Evolutionary conservation across 2,888 invertebrate genomes (phyloP).

Genomic region (Brachynemurus nebulosus): DNA sequence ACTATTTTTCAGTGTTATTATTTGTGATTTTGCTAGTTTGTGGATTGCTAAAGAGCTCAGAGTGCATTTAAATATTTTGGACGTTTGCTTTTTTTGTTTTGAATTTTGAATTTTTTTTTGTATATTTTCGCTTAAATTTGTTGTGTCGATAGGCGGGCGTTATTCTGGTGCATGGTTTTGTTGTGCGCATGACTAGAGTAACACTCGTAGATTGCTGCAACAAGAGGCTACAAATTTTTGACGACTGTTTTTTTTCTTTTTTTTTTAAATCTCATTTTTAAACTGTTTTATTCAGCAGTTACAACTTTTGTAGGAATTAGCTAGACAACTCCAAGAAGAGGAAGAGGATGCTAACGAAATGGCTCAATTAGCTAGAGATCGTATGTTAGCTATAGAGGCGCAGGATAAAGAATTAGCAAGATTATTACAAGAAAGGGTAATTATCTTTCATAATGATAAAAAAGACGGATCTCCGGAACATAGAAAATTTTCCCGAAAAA

Average conservation of each 20-base stretch:
- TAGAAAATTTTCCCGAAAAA: not conserved
- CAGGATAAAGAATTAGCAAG: constrained; percentile 67
- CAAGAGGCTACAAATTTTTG: not conserved
- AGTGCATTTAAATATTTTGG: not conserved
- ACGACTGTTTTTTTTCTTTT: not conserved
- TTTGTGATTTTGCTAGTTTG: not conserved
- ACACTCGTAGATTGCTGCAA: constrained; percentile 29
- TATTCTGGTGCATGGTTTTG: constrained; percentile 26
- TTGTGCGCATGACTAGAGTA: constrained; percentile 31
- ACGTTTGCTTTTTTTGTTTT: not conserved
- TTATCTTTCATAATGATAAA: constrained; percentile 5
- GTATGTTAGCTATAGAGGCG: constrained; percentile 60
- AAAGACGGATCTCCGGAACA: not conserved
- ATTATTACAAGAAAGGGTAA: constrained; percentile 52
- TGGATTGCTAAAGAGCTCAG: not conserved
- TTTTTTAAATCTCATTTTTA: not conserved
- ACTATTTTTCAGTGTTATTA: too few species aligned
- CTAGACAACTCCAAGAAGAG: constrained; percentile 59
- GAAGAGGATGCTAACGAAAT: constrained; percentile 51
- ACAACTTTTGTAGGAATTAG: constrained; percentile 42
- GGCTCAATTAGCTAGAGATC: constrained; percentile 41
- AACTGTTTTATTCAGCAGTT: not conserved
- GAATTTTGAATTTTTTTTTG: constrained; percentile 4
- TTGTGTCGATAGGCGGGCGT: constrained; percentile 24
- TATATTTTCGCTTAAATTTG: constrained; percentile 2